These are phyloP conservation scores for Panthera tigris DNA, from an alignment of 2,113 vertebrate species.

Conservation along the genomic window DNA sequence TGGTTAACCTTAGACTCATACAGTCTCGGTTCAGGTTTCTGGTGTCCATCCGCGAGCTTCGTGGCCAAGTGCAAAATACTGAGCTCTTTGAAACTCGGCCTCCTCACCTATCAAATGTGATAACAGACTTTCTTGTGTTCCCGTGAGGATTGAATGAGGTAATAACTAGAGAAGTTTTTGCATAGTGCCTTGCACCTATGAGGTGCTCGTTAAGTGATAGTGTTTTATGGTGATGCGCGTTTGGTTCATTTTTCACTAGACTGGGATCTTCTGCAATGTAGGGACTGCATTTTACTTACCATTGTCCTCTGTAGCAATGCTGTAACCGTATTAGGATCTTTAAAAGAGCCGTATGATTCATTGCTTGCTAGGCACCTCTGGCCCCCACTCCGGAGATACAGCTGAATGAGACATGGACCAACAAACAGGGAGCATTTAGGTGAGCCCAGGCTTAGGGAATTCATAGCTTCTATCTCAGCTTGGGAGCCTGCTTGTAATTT, in stretches of 20 bases:
- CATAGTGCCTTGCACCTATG: background rate
- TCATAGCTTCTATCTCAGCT: background rate
- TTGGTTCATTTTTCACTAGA: background rate
- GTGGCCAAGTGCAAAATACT: background rate
- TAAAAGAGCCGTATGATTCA: background rate
- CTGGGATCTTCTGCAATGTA: background rate
- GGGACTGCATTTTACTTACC: background rate
- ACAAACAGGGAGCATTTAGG: background rate
- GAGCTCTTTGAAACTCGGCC: slow-evolving; percentile 9
- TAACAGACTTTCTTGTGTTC: background rate
- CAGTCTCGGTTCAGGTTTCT: background rate
- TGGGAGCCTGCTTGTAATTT: background rate
- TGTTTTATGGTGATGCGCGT: background rate
- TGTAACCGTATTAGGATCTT: background rate
- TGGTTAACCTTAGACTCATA: background rate
- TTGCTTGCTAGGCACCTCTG: background rate
- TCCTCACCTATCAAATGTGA: background rate
- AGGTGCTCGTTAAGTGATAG: background rate
- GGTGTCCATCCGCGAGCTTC: background rate
- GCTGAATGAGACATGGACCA: background rate
- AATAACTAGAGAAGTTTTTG: background rate
- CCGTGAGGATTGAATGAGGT: background rate
- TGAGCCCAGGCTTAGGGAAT: background rate
- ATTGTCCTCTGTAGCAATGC: background rate
- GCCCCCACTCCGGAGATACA: background rate